Base-by-base conservation (phyloP, 2,888 invertebrate genomes). In the Sisyra terminalis region DNA sequence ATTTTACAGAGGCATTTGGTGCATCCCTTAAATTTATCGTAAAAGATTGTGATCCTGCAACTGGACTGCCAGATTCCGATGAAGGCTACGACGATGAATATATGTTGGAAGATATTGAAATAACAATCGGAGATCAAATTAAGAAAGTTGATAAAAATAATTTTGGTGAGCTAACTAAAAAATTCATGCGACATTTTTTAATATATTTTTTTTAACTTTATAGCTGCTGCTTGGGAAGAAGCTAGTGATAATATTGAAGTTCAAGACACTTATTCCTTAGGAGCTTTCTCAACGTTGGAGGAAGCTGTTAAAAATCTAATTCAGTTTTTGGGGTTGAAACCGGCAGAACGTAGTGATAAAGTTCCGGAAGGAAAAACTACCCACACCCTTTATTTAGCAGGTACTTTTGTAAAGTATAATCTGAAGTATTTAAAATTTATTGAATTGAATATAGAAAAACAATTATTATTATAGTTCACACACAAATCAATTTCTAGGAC, bases 31-130 rank as follows among this genome's bases (percentile, higher is more conserved):
- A 93, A 57, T 99, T 96, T 60, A 68, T 81, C 17, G 96, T 96
- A 1, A 87, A 88, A 52, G 97, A 98, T 65, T 97, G 96, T 55
- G 97, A 98, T 64, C 96, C 97, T 0, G 75, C 76, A 14, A 92
- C 94, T 0, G 96, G 97, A 0, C 67, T 84, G 38, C 88, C 96
- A 0, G 92, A 94, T 50, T 82, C 89, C 2, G 94, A 93, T n/a
- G 94, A 96, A 55, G 83, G 94, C 5, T 98, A 97, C 53, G 82
- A 86, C 44, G 98, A 99, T 57, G 90, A 93, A 46, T 98, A 98
- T 57, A 86, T 85, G 57, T 59, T 98, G 44, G 98, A 98, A 64
- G 94, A 97, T 63, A 63, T 92, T 29, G 92, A 93, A 58, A 66
- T 93, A 36, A 74, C 75, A 2, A 70, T 92, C 4, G 78, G 81